Base-by-base conservation (phyloP, 2,888 invertebrate genomes). In the Eretmocerus hayati region DNA sequence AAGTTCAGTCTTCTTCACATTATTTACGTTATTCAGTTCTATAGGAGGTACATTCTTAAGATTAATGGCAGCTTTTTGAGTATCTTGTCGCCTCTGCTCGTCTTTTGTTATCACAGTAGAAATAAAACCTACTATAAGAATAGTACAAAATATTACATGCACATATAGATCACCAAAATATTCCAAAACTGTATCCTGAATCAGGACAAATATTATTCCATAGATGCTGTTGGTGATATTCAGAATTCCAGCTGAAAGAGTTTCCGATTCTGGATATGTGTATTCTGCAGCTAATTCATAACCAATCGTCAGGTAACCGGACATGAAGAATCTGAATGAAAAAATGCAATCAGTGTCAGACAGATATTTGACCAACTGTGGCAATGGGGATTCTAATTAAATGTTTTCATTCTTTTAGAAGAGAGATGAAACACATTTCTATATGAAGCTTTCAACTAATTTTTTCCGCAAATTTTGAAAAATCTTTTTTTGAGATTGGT, bases 241-340 rank as follows among this genome's bases (percentile, higher is more conserved):
- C 26, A 86, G 72, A 19, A 87, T 70, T 1, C 85, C 85, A 3
- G 82, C 80, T 1, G 84, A 78, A 1, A 81, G 81, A 4, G 81
- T 81, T 67, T 87, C 86, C 0, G 84, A 77, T 59, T 83, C 81
- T 1, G 85, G 85, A 65, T 81, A 86, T 1, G 85, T 85, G 45
- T 85, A 73, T 67, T 87, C 86, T 15, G 83, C 81, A 20, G 83
- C 85, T 61, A 85, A 79, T 62, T 87, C 85, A 67, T 84, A 85
- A 1, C 85, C 85, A 18, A 87, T 75, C 0, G 85, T 81, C 33
- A 85, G 69, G 63, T 84, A 86, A 8, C 85, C 84, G 9, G 84
- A 82, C 80, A 86, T 83, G 69, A 85, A 85, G 64, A 82, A 83
- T 48, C 85, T 83, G 66, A 5, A 67, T 66, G 21, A n/a, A n/a